These are phyloP conservation scores for Myiotriccus ornatus DNA, from an alignment of 2,797 vertebrate genomes.

Conservation along the genomic window DNA sequence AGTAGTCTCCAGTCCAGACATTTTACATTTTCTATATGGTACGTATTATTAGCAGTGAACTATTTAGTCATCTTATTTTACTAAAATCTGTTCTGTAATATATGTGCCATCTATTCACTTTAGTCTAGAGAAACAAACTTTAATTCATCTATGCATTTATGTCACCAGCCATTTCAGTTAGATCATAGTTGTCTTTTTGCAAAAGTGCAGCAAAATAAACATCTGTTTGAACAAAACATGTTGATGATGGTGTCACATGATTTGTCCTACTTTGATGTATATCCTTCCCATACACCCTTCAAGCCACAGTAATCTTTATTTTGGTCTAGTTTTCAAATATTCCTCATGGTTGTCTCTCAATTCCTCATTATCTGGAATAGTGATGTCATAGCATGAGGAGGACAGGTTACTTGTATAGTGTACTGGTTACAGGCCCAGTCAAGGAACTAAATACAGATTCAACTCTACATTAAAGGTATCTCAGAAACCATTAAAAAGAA, in stretches of 20 bases:
- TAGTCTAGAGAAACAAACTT: background rate
- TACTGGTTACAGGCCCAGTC: background rate
- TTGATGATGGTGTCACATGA: background rate
- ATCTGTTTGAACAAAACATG: background rate
- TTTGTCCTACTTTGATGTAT: background rate
- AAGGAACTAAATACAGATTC: background rate
- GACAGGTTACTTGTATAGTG: background rate
- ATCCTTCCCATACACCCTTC: background rate
- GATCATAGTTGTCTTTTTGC: background rate
- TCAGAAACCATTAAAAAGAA: background rate
- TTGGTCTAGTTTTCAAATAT: background rate
- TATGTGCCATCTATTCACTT: conserved; percentile 34
- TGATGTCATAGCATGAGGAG: background rate
- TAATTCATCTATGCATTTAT: conserved; percentile 27
- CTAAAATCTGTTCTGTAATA: conserved; percentile 19
- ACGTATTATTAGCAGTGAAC: background rate
- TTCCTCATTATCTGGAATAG: background rate
- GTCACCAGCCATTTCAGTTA: background rate
- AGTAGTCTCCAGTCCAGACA: background rate
- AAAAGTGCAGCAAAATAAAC: background rate
- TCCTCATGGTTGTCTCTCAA: background rate
- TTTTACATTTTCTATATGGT: background rate
- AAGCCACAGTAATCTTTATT: background rate
- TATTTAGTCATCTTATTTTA: conserved; percentile 34
- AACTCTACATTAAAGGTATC: background rate